A percentile compares a stretch with the other conserved stretches of the same genome.
Conservation (phyloP, 2,113 vertebrate genomes). For the Lasiurus borealis region DNA sequence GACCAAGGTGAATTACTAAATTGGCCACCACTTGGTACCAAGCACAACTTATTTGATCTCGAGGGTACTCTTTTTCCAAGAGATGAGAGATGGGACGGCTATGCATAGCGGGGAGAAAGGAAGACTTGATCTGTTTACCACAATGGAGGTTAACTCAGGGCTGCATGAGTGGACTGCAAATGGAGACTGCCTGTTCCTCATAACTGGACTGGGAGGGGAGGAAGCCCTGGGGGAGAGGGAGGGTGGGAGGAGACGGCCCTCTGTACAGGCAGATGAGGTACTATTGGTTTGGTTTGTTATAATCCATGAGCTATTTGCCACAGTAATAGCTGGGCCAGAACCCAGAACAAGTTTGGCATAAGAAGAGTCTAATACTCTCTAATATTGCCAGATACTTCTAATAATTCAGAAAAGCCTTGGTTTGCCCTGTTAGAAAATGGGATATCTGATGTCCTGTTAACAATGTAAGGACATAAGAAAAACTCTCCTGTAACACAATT, state of each 20-base stretch:
- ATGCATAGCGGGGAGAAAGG: background rate
- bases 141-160: background rate
- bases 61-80: background rate
- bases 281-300: background rate
- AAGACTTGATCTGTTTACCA: background rate
- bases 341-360: background rate
- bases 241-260: too few relatives aligned
- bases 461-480: background rate
- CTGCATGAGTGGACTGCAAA: background rate
- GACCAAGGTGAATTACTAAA: background rate
- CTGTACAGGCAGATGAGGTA: background rate
- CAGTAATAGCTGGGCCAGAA: background rate
- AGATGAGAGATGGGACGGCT: background rate
- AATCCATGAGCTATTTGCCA: background rate
- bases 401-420: background rate
- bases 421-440: background rate
- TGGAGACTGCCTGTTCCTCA: background rate
- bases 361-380: background rate
- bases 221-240: background rate
- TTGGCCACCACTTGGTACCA: background rate
- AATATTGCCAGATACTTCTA: background rate
- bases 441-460: background rate
- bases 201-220: background rate
- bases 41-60: background rate
- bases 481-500: conserved; percentile 5